Evolutionary conservation across 2,888 invertebrate genomes (phyloP).

Genomic region (Tetragonula carbonaria): DNA sequence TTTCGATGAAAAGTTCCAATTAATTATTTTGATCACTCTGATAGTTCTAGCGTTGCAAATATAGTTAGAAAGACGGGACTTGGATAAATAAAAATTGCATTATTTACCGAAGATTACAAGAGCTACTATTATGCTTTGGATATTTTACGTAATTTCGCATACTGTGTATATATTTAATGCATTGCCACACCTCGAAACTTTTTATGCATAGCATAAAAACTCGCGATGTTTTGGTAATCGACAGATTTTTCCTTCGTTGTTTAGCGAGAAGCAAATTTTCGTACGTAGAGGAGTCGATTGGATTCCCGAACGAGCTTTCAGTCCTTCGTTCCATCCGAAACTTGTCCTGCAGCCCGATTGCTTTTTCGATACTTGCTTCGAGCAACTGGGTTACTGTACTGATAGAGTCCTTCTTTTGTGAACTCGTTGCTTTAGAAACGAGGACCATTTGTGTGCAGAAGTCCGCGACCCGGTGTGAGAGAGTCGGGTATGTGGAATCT

Average conservation of each 20-base stretch:
- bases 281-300: background rate
- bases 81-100: too few species aligned
- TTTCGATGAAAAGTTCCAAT: too few species aligned
- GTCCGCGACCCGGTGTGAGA: too few species aligned
- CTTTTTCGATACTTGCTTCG: conserved; percentile 14
- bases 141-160: background rate
- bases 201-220: background rate
- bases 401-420: conserved; percentile 1
- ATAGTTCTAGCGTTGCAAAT: too few species aligned
- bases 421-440: background rate
- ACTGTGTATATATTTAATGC: background rate
- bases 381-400: background rate
- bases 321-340: background rate
- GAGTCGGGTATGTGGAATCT: background rate
- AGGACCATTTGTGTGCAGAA: background rate
- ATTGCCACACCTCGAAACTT: background rate
- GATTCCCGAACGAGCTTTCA: background rate
- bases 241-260: background rate
- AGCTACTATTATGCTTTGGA: background rate
- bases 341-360: background rate
- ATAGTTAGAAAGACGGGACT: too few species aligned
- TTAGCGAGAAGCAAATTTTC: background rate
- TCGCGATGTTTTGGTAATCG: background rate
- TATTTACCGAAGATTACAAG: too few species aligned
- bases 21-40: too few species aligned